These are phyloP conservation scores for Uromys caudimaculatus DNA, from an alignment of 2,797 vertebrate genomes.

Conservation along the genomic window DNA sequence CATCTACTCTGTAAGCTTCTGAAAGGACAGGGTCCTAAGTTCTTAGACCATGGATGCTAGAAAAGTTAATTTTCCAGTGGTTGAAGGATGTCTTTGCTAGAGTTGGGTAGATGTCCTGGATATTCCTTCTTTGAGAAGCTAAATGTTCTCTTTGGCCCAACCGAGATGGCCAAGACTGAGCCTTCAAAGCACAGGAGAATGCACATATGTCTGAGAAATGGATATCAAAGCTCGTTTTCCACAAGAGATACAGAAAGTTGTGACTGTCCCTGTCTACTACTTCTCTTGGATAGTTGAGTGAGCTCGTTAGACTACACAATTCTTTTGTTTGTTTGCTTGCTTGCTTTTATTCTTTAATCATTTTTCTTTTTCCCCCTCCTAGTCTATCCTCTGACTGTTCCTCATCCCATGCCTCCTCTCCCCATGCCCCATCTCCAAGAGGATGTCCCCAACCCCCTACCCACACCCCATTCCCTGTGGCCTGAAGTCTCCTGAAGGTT, in stretches of 20 bases:
- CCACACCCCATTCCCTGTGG: no score
- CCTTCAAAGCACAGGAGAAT: constrained; percentile 59
- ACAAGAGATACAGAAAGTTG: not conserved
- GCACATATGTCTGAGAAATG: constrained; percentile 37
- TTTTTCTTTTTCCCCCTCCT: no score
- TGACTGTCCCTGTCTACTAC: not conserved
- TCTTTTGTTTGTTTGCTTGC: not conserved
- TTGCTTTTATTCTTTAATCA: no score
- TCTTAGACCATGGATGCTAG: constrained; percentile 65
- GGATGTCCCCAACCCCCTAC: no score
- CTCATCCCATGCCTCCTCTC: no score
- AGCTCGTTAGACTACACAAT: not conserved
- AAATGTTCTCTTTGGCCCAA: constrained; percentile 46
- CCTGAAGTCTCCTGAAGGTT: no score
- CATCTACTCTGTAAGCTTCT: constrained; percentile 69
- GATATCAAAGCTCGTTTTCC: constrained; percentile 3
- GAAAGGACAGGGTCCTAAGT: constrained; percentile 64
- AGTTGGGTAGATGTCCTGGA: constrained; percentile 69
- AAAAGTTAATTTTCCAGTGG: constrained; percentile 69
- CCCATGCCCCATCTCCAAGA: no score
- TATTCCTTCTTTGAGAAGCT: constrained; percentile 66
- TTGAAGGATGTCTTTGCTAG: not conserved
- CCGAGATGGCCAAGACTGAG: constrained; percentile 51
- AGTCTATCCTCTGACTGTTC: no score
- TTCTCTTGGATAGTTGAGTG: not conserved